Base-by-base conservation (phyloP, 2,888 invertebrate species). In the Atethmia centrago region DNA sequence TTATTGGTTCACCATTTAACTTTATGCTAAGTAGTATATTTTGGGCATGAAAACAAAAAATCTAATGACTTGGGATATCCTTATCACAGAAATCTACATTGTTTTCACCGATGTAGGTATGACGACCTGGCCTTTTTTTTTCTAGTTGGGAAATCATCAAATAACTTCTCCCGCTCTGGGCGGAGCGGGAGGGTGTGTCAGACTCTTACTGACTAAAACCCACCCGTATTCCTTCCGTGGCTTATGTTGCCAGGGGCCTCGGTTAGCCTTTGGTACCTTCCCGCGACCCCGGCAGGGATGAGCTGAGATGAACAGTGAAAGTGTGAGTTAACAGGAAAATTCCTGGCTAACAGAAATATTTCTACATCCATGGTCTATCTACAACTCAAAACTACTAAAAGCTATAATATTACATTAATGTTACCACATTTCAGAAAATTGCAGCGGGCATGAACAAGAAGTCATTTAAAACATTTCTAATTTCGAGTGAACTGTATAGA, bases 401-500 rank as follows among this genome's bases (percentile, higher is more conserved):
- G 14, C 28, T 40, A 61, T 69, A 31, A 53, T 10, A 25, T 31
- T 40, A 28, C n/a, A 28, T 28, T 40, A 4, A 59, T 40, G n/a
- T 68, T 21, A 28, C 70, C 28, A 28, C 45, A 51, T 58, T 53
- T 49, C 62, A 70, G 28, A 0, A 61, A 31, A 63, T 64, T 67
- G 63, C 36, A 77, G n/a, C 47, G 31, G 73, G 9, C 66, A 49
- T 77, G 55, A 66, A 69, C 75, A 53, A 79, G 69, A 58, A 82
- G 69, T 61, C 42, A 76, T 83, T 79, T 62, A 42, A 66, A 76
- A 69, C 55, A 66, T 86, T 82, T 88, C 90, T 90, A 90, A 89
- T 91, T 90, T 90, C 90, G 82, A 72, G 75, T 82, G 88, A 88
- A 85, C 89, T 87, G 89, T 83, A 61, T 87, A 86, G 89, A 84